A percentile compares a stretch with the other conserved stretches of the same genome.
These are phyloP conservation scores for Nemopilema nomurai DNA, from an alignment of 30 jellyfish, hydroid and myxozoan genomes.

Conservation along the genomic window DNA sequence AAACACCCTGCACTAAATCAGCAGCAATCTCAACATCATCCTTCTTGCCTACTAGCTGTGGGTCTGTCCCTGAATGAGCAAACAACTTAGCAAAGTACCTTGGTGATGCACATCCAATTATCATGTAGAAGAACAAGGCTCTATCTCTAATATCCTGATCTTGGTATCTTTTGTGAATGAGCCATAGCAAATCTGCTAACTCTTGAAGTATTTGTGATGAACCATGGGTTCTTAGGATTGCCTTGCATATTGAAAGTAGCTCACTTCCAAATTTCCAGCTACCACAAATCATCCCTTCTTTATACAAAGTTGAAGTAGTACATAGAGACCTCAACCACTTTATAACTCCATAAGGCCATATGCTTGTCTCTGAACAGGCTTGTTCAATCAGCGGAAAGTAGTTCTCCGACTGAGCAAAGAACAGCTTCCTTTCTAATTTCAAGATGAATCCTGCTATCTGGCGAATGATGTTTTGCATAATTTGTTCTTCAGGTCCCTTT, in stretches of 20 bases:
- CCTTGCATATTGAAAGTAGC: slow-evolving; percentile 38
- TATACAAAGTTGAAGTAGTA: slow-evolving; percentile 5
- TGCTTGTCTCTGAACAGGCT: slow-evolving; percentile 42
- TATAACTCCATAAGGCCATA: slow-evolving; percentile 58
- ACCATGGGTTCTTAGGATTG: slow-evolving; percentile 39
- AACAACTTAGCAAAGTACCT: slow-evolving; percentile 38
- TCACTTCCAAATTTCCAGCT: slow-evolving; percentile 51
- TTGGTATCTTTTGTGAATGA: slow-evolving; percentile 26
- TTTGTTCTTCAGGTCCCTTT: neutral
- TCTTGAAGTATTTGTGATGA: slow-evolving; percentile 34
- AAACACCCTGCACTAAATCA: slow-evolving; percentile 48
- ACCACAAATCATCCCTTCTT: neutral
- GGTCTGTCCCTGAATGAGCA: slow-evolving; percentile 13
- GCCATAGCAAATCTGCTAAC: slow-evolving; percentile 54
- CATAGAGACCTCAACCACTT: slow-evolving; percentile 40
- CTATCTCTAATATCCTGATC: slow-evolving; percentile 64
- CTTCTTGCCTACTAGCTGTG: slow-evolving; percentile 18
- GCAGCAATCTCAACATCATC: slow-evolving; percentile 52
- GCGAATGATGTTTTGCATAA: slow-evolving; percentile 20
- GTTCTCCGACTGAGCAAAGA: neutral
- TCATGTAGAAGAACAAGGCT: slow-evolving; percentile 70
- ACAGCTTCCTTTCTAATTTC: neutral
- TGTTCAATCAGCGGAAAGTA: slow-evolving; percentile 31
- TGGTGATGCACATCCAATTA: slow-evolving; percentile 81
- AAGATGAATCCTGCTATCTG: slow-evolving; percentile 13